Evolutionary conservation across 2,113 vertebrate species (phyloP).

Genomic region (Synchiropus splendidus): DNA sequence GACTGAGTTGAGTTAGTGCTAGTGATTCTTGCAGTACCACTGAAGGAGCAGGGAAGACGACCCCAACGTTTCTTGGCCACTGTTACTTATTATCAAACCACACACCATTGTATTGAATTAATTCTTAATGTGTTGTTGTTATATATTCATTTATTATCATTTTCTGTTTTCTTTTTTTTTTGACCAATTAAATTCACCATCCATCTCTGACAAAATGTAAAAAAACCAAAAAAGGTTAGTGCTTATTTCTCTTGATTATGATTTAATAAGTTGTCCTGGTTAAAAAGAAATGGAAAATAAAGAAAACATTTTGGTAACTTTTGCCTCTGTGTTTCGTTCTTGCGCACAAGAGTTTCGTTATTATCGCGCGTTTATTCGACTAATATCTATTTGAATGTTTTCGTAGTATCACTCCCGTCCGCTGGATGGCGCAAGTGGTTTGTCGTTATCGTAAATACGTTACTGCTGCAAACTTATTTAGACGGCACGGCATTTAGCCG

Average conservation of each 20-base stretch:
- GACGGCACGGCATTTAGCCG: background rate
- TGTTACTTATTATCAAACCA: conserved; percentile 55
- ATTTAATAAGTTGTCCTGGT: conserved; percentile 69
- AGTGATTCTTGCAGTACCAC: conserved; percentile 64
- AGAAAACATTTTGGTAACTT: conserved; percentile 70
- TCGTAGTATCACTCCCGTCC: conserved; percentile 18
- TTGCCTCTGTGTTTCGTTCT: conserved; percentile 10
- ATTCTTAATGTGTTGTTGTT: conserved; percentile 70
- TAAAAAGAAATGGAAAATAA: conserved; percentile 59
- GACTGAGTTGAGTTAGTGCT: conserved; percentile 69
- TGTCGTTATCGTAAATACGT: no score
- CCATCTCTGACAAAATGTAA: conserved; percentile 57
- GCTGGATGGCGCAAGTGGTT: conserved; percentile 4
- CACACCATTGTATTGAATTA: conserved; percentile 68
- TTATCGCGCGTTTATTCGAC: no score
- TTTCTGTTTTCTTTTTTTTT: conserved; percentile 64
- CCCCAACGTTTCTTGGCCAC: conserved; percentile 50
- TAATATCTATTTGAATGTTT: background rate
- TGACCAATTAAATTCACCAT: conserved; percentile 49
- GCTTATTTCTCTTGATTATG: conserved; percentile 70
- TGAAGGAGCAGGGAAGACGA: conserved; percentile 47
- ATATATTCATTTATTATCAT: conserved; percentile 58
- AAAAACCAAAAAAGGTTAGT: conserved; percentile 56
- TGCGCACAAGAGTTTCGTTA: no score
- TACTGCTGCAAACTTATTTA: no score